Base-by-base conservation (phyloP, 2,113 vertebrate species). In the Pyxicephalus adspersus region DNA sequence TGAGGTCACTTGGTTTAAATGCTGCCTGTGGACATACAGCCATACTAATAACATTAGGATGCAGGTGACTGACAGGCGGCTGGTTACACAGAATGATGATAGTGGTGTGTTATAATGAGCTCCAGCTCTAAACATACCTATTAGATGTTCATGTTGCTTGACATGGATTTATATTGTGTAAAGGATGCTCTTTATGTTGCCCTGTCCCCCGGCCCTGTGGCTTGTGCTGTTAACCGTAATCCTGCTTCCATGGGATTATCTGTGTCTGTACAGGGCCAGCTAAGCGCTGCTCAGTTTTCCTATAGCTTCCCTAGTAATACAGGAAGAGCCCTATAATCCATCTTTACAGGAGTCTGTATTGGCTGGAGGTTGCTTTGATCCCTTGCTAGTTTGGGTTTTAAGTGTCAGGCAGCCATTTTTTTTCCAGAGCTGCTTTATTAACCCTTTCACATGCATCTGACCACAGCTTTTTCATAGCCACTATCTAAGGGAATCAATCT, bases 171-270 rank as follows among this genome's bases (percentile, higher is more conserved):
- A 80, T 66, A 29, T 78, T 25, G 64, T 60, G 64, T 85, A 80
- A 85, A 85, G 85, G 71, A 51, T 84, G 80, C 54, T 28, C 57
- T 34, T 58, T 23, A 3, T 23, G 22, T 18, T 19, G 83, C 83
- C 74, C 83, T 4, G 83, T 82, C 80, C 79, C 22, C 64, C 18
- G 11, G 22, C 77, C 6, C 26, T 23, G 16, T 15, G 64, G 76
- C 29, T 78, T 29, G 19, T 57, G 63, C 77, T 89, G 88, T 92
- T 92, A 88, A 89, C 84, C 76, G 74, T 91, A 89, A 89, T 88
- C 77, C 83, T 87, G 81, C 87, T 90, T 90, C 88, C 70, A 83
- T 87, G 87, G 88, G 90, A 91, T 90, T 90, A 90, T 84, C 78
- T 83, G 80, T 80, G 64, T 85, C 83, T 87, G 86, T 66, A 34